Conservation (phyloP, 2,888 invertebrate genomes). For the Drosophila picticornis region DNA sequence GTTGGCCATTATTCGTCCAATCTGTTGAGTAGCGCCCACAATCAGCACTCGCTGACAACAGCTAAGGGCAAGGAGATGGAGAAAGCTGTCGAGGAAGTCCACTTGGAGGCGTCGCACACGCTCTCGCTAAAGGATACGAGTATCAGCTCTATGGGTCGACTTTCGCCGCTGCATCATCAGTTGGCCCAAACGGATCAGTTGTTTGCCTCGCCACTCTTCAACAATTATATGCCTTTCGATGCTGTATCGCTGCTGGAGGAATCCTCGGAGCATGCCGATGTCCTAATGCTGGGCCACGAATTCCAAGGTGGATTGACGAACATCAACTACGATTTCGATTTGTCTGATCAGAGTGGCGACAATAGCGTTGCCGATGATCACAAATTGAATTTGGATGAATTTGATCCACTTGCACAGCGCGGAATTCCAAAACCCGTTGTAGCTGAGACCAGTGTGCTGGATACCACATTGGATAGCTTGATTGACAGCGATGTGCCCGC, state of each 20-base stretch:
- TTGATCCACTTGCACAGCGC: constrained; percentile 82
- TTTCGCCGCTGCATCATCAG: constrained; percentile 71
- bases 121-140: constrained; percentile 74
- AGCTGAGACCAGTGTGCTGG: constrained; percentile 38
- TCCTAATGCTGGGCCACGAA: constrained; percentile 85
- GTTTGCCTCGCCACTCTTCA: constrained; percentile 87
- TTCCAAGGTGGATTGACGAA: constrained; percentile 88
- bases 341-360: constrained; percentile 91
- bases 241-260: constrained; percentile 86
- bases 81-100: constrained; percentile 6
- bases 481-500: constrained; percentile 83
- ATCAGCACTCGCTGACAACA: constrained; percentile 30
- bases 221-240: constrained; percentile 86
- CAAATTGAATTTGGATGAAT: constrained; percentile 84
- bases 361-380: constrained; percentile 88
- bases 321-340: constrained; percentile 91
- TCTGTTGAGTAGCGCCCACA: constrained; percentile 67
- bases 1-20: constrained; percentile 82
- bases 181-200: constrained; percentile 85
- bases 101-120: constrained; percentile 44
- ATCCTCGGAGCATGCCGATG: constrained; percentile 87
- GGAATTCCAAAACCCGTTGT: constrained; percentile 20
- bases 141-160: constrained; percentile 61
- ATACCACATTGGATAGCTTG: constrained; percentile 70
- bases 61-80: constrained; percentile 10